Conservation (phyloP, 1,140 invertebrate genomes). For the Lepidostoma basale region DNA sequence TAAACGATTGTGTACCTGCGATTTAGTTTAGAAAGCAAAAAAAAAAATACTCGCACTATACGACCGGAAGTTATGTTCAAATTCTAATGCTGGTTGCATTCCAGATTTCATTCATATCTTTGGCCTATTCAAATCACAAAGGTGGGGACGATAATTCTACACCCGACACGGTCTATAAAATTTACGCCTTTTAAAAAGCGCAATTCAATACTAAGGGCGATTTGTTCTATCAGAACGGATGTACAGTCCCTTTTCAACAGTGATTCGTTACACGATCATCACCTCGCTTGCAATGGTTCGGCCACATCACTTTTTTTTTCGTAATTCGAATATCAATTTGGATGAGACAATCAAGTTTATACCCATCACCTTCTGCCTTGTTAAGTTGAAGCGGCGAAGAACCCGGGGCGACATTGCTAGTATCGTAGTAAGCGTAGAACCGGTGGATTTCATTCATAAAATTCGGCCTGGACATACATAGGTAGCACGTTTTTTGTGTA, state of each 20-base stretch:
- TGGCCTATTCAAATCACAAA: neutral
- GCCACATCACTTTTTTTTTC: neutral
- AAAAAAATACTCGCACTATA: neutral
- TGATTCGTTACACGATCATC: neutral
- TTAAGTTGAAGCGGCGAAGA: neutral
- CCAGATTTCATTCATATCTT: slow-evolving; percentile 11
- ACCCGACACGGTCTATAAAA: neutral
- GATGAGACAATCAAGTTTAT: neutral
- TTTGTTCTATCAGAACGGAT: neutral
- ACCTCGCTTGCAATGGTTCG: neutral
- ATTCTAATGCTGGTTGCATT: slow-evolving; percentile 18
- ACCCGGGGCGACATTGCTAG: slow-evolving; percentile 17
- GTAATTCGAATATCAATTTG: neutral
- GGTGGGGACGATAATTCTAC: neutral
- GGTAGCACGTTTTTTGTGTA: slow-evolving; percentile 26
- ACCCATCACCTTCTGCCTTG: neutral
- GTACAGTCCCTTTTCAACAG: neutral
- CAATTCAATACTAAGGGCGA: neutral
- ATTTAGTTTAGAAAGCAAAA: neutral
- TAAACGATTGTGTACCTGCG: neutral
- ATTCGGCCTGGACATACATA: slow-evolving; percentile 27
- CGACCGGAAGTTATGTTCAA: slow-evolving; percentile 17
- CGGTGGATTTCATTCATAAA: slow-evolving; percentile 43
- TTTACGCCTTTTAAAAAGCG: neutral
- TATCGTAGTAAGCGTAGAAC: slow-evolving; percentile 24